A percentile compares a stretch with the other conserved stretches of the same genome.
Conservation (phyloP, 1,140 invertebrate genomes). For the Cotesia vestalis region DNA sequence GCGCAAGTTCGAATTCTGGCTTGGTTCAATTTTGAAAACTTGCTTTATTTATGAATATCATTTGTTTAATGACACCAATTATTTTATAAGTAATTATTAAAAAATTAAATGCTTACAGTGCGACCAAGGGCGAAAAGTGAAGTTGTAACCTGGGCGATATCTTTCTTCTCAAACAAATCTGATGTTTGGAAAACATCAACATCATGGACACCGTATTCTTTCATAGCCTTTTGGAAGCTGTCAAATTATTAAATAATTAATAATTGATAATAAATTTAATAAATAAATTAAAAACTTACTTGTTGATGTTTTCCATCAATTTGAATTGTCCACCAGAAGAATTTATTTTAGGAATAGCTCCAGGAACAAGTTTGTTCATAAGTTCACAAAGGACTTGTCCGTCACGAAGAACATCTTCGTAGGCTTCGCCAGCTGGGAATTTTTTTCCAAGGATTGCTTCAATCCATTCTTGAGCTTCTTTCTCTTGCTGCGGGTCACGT, state of each 20-base stretch:
- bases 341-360: constrained; percentile 86
- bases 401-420: constrained; percentile 83
- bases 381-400: constrained; percentile 83
- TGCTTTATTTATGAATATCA: constrained; percentile 4
- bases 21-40: no score
- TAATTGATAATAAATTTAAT: background rate
- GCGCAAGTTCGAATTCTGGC: no score
- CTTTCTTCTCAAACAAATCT: constrained; percentile 92
- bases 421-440: constrained; percentile 73
- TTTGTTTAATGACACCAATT: background rate
- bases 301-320: constrained; percentile 93
- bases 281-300: constrained; percentile 68
- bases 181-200: constrained; percentile 94
- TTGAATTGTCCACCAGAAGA: constrained; percentile 88
- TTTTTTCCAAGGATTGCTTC: constrained; percentile 83
- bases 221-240: constrained; percentile 89
- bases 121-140: constrained; percentile 90
- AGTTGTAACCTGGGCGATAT: constrained; percentile 87
- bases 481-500: constrained; percentile 84
- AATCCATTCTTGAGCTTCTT: constrained; percentile 88
- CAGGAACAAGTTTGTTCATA: constrained; percentile 88
- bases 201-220: constrained; percentile 87
- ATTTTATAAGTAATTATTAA: background rate
- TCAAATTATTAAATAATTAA: constrained; percentile 14
- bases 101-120: constrained; percentile 71